These are phyloP conservation scores for Antheraea pernyi DNA, from an alignment of 1,140 invertebrate genomes.

Conservation along the genomic window DNA sequence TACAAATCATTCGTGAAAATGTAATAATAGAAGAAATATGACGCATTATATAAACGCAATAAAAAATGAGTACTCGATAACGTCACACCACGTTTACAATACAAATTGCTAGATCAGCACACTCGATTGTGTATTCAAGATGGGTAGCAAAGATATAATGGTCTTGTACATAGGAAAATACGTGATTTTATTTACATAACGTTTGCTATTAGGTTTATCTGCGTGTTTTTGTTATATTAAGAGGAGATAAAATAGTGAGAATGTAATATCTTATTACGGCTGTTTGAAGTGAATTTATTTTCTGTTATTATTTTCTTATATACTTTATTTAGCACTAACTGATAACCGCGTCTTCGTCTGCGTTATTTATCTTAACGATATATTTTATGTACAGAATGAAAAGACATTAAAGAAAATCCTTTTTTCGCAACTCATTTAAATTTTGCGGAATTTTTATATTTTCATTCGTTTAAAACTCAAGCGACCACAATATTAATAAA, in stretches of 20 bases:
- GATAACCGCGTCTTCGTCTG: too few relatives aligned
- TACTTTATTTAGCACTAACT: too few relatives aligned
- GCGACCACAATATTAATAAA: too few relatives aligned
- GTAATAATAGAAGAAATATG: background rate
- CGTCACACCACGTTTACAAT: conserved; percentile 4
- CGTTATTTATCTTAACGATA: too few relatives aligned
- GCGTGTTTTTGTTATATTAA: background rate
- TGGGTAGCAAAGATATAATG: background rate
- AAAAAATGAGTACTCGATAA: background rate
- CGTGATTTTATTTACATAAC: conserved; percentile 3
- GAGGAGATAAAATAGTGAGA: background rate
- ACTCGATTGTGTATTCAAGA: conserved; percentile 2
- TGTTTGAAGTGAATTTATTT: too few relatives aligned
- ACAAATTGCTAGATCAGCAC: conserved; percentile 1
- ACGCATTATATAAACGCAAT: background rate
- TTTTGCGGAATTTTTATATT: too few relatives aligned
- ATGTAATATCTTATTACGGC: background rate
- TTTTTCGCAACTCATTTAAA: too few relatives aligned
- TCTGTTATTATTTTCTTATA: too few relatives aligned
- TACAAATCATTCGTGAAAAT: too few relatives aligned
- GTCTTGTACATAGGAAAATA: background rate
- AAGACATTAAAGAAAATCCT: too few relatives aligned
- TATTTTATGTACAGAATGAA: too few relatives aligned
- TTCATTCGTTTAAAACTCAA: too few relatives aligned
- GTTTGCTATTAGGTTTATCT: background rate